Evolutionary conservation across 2,797 vertebrate species (phyloP).

Genomic region (Amniataba percoides): DNA sequence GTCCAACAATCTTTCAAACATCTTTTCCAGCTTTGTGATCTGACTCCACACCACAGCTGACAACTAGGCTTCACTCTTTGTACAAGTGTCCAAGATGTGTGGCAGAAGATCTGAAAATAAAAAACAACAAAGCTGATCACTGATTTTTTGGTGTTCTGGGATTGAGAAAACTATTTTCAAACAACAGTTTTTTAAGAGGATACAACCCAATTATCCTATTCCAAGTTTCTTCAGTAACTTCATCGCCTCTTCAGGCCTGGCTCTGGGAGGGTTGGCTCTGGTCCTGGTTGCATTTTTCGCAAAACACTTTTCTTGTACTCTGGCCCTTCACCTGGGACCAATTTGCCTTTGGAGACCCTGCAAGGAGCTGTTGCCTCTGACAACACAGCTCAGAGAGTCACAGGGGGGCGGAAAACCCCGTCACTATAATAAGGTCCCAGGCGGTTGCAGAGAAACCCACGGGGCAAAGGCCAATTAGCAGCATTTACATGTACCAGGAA

Average conservation of each 20-base stretch:
- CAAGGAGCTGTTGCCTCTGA: constrained; percentile 26
- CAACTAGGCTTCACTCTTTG: background rate
- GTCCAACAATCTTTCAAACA: too few species aligned
- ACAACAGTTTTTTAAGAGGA: background rate
- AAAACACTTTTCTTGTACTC: background rate
- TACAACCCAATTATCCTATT: background rate
- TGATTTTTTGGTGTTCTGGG: background rate
- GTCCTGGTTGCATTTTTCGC: background rate
- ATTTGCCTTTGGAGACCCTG: constrained; percentile 13
- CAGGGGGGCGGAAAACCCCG: constrained; percentile 9
- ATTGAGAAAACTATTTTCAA: too few species aligned
- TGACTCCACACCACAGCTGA: background rate
- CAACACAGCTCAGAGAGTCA: constrained; percentile 19
- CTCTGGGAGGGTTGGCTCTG: background rate
- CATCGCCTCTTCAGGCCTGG: background rate
- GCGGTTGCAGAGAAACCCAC: background rate
- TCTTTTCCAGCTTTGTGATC: background rate
- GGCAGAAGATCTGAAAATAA: background rate
- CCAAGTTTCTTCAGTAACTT: background rate
- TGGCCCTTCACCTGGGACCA: constrained; percentile 26
- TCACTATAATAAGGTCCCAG: constrained; percentile 12
- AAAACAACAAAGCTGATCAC: background rate
- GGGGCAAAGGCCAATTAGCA: constrained; percentile 29
- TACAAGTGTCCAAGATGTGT: background rate
- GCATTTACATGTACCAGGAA: constrained; percentile 2